Percentiles rank a stretch among this genome's conserved stretches.
Conservation (phyloP, 2,888 invertebrate genomes). For the Aporophyla nigra region DNA sequence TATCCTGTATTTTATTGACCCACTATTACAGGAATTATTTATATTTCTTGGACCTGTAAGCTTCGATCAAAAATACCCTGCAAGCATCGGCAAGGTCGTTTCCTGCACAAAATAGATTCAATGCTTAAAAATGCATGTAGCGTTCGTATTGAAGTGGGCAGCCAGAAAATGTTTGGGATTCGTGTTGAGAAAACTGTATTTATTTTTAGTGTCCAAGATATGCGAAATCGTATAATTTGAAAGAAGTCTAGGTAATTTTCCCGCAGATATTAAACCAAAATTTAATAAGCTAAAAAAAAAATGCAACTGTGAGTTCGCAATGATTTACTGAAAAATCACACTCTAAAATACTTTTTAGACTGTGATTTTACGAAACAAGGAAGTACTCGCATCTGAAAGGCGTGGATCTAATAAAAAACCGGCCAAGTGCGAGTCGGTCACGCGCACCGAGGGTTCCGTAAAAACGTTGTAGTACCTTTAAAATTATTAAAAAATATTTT, state of each 20-base stretch:
- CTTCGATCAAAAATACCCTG: neutral
- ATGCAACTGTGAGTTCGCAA: neutral
- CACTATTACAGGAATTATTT: neutral
- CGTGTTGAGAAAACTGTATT: conserved; percentile 14
- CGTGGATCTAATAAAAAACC: too few species aligned
- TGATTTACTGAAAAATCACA: neutral
- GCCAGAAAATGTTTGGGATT: conserved; percentile 24
- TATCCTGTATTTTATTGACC: too few species aligned
- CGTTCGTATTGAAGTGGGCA: conserved; percentile 29
- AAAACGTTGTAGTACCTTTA: too few species aligned
- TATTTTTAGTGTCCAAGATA: neutral
- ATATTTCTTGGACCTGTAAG: conserved; percentile 1
- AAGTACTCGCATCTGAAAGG: too few species aligned
- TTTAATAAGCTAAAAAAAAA: neutral
- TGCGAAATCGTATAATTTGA: neutral
- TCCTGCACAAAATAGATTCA: conserved; percentile 30
- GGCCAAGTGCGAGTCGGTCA: too few species aligned
- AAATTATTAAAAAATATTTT: too few species aligned
- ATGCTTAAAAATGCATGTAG: conserved; percentile 44
- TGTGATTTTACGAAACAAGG: too few species aligned
- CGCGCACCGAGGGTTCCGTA: too few species aligned
- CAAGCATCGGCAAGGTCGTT: too few species aligned
- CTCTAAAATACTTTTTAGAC: too few species aligned
- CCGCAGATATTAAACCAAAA: neutral
- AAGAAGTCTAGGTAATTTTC: neutral